Evolutionary conservation across 2,113 vertebrate genomes (phyloP).

Genomic region (Ammospiza caudacuta): DNA sequence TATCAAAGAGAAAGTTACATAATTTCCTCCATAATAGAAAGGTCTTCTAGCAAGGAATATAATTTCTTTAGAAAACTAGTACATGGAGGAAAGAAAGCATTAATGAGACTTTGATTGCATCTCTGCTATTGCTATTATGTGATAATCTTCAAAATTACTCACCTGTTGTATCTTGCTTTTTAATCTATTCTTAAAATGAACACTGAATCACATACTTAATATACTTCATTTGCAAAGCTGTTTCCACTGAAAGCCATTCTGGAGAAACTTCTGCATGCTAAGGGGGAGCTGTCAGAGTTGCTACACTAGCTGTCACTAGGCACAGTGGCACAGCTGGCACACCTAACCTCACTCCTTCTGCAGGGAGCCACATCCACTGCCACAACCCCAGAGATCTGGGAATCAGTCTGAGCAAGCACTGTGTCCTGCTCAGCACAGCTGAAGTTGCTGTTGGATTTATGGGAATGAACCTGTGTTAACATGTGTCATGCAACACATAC

Average conservation of each 20-base stretch:
- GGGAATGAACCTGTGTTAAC: neutral
- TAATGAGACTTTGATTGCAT: neutral
- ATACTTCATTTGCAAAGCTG: neutral
- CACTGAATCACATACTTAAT: neutral
- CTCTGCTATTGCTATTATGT: neutral
- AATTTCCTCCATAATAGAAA: neutral
- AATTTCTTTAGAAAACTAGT: neutral
- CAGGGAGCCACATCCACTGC: neutral
- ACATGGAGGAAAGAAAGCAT: neutral
- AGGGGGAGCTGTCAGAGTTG: neutral
- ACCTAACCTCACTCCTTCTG: neutral
- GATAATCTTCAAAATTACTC: neutral
- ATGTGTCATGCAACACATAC: accelerated
- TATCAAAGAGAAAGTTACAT: neutral
- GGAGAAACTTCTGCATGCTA: neutral
- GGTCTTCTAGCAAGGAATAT: neutral
- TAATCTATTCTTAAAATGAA: neutral
- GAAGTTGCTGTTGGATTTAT: neutral
- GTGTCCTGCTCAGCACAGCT: neutral
- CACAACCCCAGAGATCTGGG: neutral
- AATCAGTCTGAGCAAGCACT: neutral
- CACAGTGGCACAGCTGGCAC: neutral
- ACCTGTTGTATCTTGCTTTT: neutral
- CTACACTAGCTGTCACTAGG: neutral
- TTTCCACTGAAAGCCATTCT: neutral